These are phyloP conservation scores for Perca flavescens DNA, from an alignment of 2,113 vertebrate species.

Conservation along the genomic window DNA sequence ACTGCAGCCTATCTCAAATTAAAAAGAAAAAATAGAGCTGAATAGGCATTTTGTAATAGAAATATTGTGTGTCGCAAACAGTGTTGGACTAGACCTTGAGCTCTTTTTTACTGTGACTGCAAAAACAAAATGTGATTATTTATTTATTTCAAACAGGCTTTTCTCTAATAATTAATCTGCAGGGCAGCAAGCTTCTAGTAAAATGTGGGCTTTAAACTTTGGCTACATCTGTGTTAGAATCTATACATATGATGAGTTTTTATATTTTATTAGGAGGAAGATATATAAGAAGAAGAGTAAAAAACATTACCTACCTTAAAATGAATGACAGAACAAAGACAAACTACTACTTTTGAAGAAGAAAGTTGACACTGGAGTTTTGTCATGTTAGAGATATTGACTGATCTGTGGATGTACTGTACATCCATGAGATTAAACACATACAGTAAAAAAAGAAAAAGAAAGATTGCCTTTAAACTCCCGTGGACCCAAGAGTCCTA, in stretches of 20 bases:
- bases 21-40: slow-evolving; percentile 54
- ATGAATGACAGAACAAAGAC: background rate
- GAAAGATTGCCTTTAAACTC: too few species aligned
- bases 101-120: slow-evolving; percentile 33
- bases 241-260: background rate
- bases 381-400: background rate
- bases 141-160: background rate
- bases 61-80: slow-evolving; percentile 40
- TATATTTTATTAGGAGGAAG: background rate
- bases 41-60: slow-evolving; percentile 54
- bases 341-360: background rate
- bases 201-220: background rate
- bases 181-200: background rate
- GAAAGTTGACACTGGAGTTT: background rate
- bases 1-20: slow-evolving; percentile 64
- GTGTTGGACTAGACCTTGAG: slow-evolving; percentile 17
- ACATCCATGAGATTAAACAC: too few species aligned
- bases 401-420: too few species aligned
- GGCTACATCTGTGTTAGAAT: background rate
- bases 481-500: background rate
- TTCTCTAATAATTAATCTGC: slow-evolving; percentile 10
- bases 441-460: too few species aligned
- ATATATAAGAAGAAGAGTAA: background rate
- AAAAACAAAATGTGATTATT: slow-evolving; percentile 13
- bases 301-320: background rate